Evolutionary conservation across 2,888 invertebrate genomes (phyloP).

Genomic region (Pseudoips prasinana): DNA sequence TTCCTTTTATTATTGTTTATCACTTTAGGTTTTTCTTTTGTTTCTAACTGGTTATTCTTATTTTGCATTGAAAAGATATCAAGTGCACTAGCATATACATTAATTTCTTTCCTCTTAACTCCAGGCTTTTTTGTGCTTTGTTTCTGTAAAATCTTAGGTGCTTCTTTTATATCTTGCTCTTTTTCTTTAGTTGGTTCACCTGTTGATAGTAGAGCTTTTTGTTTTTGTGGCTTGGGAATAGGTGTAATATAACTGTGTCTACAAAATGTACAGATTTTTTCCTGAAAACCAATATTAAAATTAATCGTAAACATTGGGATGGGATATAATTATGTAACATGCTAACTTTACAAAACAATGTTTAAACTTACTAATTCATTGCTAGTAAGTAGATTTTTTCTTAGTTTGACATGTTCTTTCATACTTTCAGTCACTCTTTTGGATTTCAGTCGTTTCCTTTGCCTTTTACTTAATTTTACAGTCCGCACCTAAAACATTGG

Average conservation of each 20-base stretch:
- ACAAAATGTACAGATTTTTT: constrained; percentile 61
- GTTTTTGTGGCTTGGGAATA: constrained; percentile 43
- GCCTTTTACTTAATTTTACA: constrained; percentile 49
- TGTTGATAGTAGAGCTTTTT: constrained; percentile 7
- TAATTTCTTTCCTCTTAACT: constrained; percentile 27
- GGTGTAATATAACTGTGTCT: constrained; percentile 40
- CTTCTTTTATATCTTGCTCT: constrained; percentile 5
- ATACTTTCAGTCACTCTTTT: constrained; percentile 25
- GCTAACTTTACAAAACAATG: no score
- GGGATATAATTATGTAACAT: no score
- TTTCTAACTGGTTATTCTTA: constrained; percentile 50
- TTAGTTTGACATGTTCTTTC: constrained; percentile 22
- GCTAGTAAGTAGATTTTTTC: constrained; percentile 39
- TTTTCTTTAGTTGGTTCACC: constrained; percentile 2
- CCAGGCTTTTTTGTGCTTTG: constrained; percentile 1
- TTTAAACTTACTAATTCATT: constrained; percentile 60
- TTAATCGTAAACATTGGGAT: no score
- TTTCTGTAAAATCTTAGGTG: background rate
- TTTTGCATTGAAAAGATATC: constrained; percentile 64
- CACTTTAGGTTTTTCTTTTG: constrained; percentile 48
- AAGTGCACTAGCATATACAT: constrained; percentile 60
- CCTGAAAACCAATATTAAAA: constrained; percentile 46
- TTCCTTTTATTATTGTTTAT: constrained; percentile 71
- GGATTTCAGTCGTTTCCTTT: constrained; percentile 44
- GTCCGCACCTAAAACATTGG: constrained; percentile 51